These are phyloP conservation scores for Trematocara macrostoma DNA, from an alignment of 2,113 vertebrate genomes.

Conservation along the genomic window DNA sequence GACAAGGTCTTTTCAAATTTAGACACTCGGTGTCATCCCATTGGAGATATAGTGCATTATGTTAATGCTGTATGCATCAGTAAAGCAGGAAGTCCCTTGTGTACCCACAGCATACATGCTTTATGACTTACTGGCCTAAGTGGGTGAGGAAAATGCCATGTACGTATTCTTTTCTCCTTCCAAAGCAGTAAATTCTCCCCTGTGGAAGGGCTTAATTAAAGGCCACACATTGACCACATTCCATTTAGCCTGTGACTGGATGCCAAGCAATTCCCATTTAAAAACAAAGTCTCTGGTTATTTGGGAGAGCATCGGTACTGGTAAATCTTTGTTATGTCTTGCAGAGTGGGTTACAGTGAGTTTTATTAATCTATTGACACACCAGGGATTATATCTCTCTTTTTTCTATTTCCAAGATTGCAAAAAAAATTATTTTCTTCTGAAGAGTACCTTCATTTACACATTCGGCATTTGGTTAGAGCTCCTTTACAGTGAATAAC, in stretches of 20 bases:
- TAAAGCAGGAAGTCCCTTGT: not conserved
- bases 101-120: not conserved
- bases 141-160: not conserved
- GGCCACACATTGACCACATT: conserved; percentile 17
- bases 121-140: not conserved
- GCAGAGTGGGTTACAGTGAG: not conserved
- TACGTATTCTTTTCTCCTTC: not conserved
- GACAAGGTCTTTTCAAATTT: not conserved
- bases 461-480: not conserved
- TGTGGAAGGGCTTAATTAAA: conserved; percentile 17
- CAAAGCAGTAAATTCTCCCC: not conserved
- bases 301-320: not conserved
- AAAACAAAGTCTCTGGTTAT: conserved; percentile 2
- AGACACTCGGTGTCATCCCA: not conserved
- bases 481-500: not conserved
- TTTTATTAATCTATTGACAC: not conserved
- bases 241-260: conserved; percentile 9
- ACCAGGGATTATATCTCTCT: not conserved
- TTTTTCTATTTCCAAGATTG: not conserved
- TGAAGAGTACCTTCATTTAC: not conserved
- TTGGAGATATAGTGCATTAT: not conserved
- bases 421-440: not conserved
- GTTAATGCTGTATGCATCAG: not conserved
- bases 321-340: not conserved
- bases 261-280: not conserved